phyloP scores from a whole-genome alignment of 2,113 vertebrate species.

The Xyrauchen texanus region DNA sequence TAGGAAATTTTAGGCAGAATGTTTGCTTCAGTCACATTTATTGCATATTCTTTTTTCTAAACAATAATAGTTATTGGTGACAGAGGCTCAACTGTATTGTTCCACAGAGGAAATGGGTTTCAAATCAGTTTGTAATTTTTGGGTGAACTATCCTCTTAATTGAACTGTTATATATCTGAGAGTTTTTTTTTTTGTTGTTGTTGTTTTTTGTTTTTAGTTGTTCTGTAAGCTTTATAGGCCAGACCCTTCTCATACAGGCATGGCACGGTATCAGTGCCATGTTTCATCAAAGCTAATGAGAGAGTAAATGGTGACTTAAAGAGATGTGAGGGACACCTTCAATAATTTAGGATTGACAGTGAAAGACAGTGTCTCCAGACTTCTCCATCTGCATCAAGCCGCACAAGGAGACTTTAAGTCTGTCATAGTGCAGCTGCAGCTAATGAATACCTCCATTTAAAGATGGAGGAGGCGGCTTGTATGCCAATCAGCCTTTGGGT shows the following conservation, averaged over 20 bases:
- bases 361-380: conserved; percentile 41
- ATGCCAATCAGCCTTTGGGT: conserved; percentile 47
- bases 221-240: not conserved
- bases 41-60: too few relatives aligned
- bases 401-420: conserved; percentile 52
- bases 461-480: conserved; percentile 14
- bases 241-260: not conserved
- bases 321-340: conserved; percentile 35
- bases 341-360: conserved; percentile 38
- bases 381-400: conserved; percentile 47
- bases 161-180: too few relatives aligned
- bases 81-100: too few relatives aligned
- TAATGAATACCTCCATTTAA: conserved; percentile 57
- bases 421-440: conserved; percentile 55
- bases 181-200: too few relatives aligned
- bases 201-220: too few relatives aligned
- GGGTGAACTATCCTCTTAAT: too few relatives aligned
- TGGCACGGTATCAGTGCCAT: conserved; percentile 24
- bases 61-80: too few relatives aligned
- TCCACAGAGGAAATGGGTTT: too few relatives aligned
- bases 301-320: conserved; percentile 8
- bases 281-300: conserved; percentile 33
- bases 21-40: too few relatives aligned
- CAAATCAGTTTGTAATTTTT: too few relatives aligned
- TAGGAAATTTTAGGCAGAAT: too few relatives aligned